Evolutionary conservation across 2,888 invertebrate genomes (phyloP).

Genomic region (Nineta flava): DNA sequence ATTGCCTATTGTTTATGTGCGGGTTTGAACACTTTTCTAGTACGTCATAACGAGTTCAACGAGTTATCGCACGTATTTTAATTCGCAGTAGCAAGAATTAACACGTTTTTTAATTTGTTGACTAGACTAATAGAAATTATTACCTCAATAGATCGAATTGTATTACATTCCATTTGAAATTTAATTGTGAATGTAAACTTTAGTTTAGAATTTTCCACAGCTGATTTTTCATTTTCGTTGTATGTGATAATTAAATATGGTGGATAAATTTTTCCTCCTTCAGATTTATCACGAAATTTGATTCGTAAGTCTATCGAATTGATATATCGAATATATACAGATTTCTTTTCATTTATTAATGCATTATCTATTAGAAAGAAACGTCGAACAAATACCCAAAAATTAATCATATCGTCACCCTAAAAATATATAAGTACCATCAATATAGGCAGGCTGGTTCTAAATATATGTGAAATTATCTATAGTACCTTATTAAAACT

Average conservation of each 20-base stretch:
- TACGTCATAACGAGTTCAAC: too few relatives aligned
- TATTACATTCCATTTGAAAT: conserved; percentile 25
- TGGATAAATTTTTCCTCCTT: conserved; percentile 39
- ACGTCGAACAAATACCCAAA: conserved; percentile 47
- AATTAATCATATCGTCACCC: conserved; percentile 30
- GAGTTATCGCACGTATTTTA: too few relatives aligned
- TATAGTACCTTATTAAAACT: conserved; percentile 10
- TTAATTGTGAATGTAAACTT: conserved; percentile 25
- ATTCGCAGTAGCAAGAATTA: too few relatives aligned
- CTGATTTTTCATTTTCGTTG: conserved; percentile 28
- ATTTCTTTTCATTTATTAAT: conserved; percentile 20
- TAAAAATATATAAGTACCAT: conserved; percentile 20
- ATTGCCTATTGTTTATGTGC: too few relatives aligned
- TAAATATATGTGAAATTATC: too few relatives aligned
- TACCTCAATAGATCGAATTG: conserved; percentile 24
- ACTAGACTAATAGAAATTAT: too few relatives aligned
- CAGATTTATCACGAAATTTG: conserved; percentile 24
- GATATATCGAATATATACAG: conserved; percentile 22
- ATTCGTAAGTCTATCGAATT: conserved; percentile 21
- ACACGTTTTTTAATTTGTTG: too few relatives aligned
- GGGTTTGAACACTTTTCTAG: too few relatives aligned
- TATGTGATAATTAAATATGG: conserved; percentile 43
- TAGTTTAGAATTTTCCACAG: conserved; percentile 23
- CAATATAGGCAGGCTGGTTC: too few relatives aligned
- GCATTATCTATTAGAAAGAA: conserved; percentile 50